These are phyloP conservation scores for Epinotia demarniana DNA, from an alignment of 2,888 invertebrate genomes.

Conservation along the genomic window DNA sequence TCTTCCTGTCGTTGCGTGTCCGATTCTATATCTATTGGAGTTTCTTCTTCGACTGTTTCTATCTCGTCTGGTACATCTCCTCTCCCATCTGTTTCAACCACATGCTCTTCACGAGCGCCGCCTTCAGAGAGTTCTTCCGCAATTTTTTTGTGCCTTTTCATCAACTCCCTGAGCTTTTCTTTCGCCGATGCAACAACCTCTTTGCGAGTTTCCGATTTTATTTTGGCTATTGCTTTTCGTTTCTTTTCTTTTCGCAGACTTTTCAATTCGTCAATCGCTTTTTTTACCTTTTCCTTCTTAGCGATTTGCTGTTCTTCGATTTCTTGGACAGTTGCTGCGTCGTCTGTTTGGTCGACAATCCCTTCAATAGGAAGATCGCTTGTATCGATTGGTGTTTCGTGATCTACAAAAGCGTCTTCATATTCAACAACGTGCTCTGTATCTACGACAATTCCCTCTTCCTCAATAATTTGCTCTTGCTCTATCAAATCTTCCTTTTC, in stretches of 20 bases:
- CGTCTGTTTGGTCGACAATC: conserved; percentile 22
- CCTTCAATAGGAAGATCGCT: conserved; percentile 47
- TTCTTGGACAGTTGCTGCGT: conserved; percentile 41
- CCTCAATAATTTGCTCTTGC: conserved; percentile 49
- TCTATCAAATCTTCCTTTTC: conserved; percentile 44
- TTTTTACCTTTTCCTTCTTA: conserved; percentile 62
- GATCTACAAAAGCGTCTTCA: neutral
- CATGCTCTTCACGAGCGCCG: conserved; percentile 53
- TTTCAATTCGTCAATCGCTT: conserved; percentile 67
- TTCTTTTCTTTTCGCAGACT: conserved; percentile 70
- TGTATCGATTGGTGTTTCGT: conserved; percentile 43
- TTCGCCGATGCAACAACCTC: conserved; percentile 81
- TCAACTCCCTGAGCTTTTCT: conserved; percentile 79
- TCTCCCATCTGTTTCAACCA: conserved; percentile 59
- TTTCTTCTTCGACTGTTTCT: conserved; percentile 16
- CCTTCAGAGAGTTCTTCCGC: conserved; percentile 69
- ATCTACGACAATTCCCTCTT: conserved; percentile 44
- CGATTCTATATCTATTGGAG: conserved; percentile 22
- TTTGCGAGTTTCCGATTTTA: conserved; percentile 77
- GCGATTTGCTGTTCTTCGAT: conserved; percentile 49
- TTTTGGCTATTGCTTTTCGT: conserved; percentile 76
- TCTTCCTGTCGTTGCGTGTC: conserved; percentile 47
- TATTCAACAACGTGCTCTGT: conserved; percentile 42
- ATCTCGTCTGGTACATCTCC: conserved; percentile 69
- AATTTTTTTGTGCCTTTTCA: conserved; percentile 78